Evolutionary conservation across 2,797 vertebrate genomes (phyloP).

Genomic region (Labroides dimidiatus): DNA sequence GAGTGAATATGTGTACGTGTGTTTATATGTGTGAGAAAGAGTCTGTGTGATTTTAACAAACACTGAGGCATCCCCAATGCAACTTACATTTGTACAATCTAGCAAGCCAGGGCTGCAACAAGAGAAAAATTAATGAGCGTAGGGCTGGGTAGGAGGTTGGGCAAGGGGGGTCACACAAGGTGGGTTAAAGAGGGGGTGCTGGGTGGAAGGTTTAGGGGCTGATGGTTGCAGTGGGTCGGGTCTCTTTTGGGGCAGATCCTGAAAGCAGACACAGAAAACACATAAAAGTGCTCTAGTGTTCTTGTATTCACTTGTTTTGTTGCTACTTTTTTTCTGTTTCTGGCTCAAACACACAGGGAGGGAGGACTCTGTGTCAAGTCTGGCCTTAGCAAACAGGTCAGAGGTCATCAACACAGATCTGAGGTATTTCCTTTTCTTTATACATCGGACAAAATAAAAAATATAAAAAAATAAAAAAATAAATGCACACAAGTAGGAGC

Average conservation of each 20-base stretch:
- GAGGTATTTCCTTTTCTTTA: constrained; percentile 86
- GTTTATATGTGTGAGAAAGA: constrained; percentile 73
- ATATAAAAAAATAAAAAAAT: constrained; percentile 29
- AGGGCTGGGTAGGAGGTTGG: constrained; percentile 31
- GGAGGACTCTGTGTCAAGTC: constrained; percentile 69
- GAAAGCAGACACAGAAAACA: constrained; percentile 91
- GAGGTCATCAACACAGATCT: constrained; percentile 78
- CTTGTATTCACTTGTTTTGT: constrained; percentile 84
- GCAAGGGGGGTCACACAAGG: constrained; percentile 27
- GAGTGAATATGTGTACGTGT: not conserved
- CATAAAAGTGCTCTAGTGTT: constrained; percentile 90
- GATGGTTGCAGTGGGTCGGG: constrained; percentile 91
- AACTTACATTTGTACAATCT: constrained; percentile 85
- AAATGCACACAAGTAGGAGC: constrained; percentile 71
- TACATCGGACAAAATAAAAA: constrained; percentile 59
- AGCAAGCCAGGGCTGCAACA: constrained; percentile 90
- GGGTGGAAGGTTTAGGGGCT: constrained; percentile 65
- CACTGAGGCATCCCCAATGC: constrained; percentile 85
- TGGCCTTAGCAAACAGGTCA: constrained; percentile 80
- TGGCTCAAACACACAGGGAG: constrained; percentile 69
- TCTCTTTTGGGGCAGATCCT: constrained; percentile 91
- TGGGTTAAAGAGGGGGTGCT: constrained; percentile 20
- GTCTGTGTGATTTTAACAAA: constrained; percentile 72
- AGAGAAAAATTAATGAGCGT: constrained; percentile 49
- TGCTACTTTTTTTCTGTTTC: constrained; percentile 65